Base-by-base conservation (phyloP, 1,140 invertebrate genomes). In the Drosophila tristis region DNA sequence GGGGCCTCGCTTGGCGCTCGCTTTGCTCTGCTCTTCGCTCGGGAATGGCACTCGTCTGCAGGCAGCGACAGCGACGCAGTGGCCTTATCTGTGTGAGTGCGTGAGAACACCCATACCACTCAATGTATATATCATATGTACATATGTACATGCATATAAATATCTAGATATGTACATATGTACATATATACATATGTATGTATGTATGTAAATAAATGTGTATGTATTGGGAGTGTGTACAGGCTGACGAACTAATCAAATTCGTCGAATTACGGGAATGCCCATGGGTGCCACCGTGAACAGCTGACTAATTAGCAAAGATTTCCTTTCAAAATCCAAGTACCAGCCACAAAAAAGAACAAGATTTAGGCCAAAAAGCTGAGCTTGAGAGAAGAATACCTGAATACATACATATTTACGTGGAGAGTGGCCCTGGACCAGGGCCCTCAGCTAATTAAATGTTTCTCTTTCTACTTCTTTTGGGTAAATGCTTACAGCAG, bases 231-330 rank as follows among this genome's bases (percentile, higher is more conserved):
- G 57, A 16, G 16, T 35, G 16, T 35, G 59, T 54, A 45, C 48
- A 45, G 45, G 50, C 58, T 49, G 45, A 31, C 20, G n/a, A 63
- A 62, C 29, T 35, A 53, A 11, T 42, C 50, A 56, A 63, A 63
- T 60, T 77, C 44, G 44, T 49, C 45, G 42, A 44, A 58, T 56
- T 58, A 65, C 59, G 73, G 72, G 47, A 72, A 80, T 73, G 55
- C 23, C 74, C 73, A 13, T 39, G 35, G 35, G 35, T 9, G 31
- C 65, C 56, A 61, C 51, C 31, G 47, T 16, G 55, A 45, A 66
- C 57, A 74, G 68, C 80, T 85, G 73, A 80, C 77, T 77, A 85
- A 77, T 85, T 85, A 76, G 71, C 61, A 75, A 60, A 56, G 71
- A 23, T 31, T 48, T 60, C 50, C 70, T 65, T 45, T 57, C 42